Evolutionary conservation across 2,888 invertebrate species (phyloP).

Genomic region (Drosophila pegasa): DNA sequence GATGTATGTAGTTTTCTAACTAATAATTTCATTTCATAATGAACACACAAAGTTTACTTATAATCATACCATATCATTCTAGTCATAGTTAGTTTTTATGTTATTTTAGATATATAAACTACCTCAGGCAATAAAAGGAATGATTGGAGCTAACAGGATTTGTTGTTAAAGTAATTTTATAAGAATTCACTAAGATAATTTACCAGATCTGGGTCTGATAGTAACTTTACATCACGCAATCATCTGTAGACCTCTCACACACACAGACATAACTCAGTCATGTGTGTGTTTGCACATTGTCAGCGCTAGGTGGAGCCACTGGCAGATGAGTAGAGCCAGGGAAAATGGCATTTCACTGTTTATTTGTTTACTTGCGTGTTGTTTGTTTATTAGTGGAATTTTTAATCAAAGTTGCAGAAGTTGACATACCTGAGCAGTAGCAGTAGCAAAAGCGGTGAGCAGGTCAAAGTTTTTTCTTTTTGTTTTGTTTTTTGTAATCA

Average conservation of each 20-base stretch:
- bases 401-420: slow-evolving; percentile 77
- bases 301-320: slow-evolving; percentile 45
- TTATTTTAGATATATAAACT: not conserved
- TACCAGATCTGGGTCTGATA: not conserved
- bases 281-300: slow-evolving; percentile 39
- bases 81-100: not conserved
- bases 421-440: slow-evolving; percentile 64
- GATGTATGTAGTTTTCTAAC: too few relatives aligned
- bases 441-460: not conserved
- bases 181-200: not conserved
- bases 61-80: too few relatives aligned
- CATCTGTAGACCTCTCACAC: slow-evolving; percentile 15
- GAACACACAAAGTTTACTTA: not conserved
- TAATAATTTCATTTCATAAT: not conserved
- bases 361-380: slow-evolving; percentile 64
- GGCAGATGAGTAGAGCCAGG: slow-evolving; percentile 6
- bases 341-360: slow-evolving; percentile 48
- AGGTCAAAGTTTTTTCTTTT: slow-evolving; percentile 56
- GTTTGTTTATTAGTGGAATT: slow-evolving; percentile 78
- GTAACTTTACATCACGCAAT: slow-evolving; percentile 7
- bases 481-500: slow-evolving; percentile 60
- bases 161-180: not conserved
- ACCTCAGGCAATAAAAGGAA: not conserved
- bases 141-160: not conserved
- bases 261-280: not conserved